A percentile compares a stretch with the other conserved stretches of the same genome.
These are phyloP conservation scores for Cheilinus undulatus DNA, from an alignment of 2,113 vertebrate species.

Conservation along the genomic window DNA sequence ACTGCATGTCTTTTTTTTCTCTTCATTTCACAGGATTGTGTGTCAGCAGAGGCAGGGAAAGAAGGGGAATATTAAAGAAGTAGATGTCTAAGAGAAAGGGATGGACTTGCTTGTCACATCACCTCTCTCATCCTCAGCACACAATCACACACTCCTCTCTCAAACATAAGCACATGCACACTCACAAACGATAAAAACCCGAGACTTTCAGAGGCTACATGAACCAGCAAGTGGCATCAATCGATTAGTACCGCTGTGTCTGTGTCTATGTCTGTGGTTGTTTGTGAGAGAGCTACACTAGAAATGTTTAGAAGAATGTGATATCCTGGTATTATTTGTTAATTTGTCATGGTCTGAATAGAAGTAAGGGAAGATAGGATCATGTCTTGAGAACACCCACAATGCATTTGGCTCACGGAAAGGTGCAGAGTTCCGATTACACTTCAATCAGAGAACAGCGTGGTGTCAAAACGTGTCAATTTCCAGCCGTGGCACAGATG, in stretches of 20 bases:
- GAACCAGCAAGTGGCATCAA: slow-evolving; percentile 52
- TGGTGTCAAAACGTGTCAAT: slow-evolving; percentile 72
- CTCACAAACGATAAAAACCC: slow-evolving; percentile 13
- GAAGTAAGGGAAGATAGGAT: slow-evolving; percentile 69
- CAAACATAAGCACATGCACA: not conserved
- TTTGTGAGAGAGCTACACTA: not conserved
- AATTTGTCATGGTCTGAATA: slow-evolving; percentile 64
- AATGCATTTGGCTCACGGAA: slow-evolving; percentile 69
- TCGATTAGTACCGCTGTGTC: slow-evolving; percentile 62
- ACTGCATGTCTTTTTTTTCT: slow-evolving; percentile 51
- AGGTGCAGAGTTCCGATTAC: slow-evolving; percentile 66
- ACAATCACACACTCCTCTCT: not conserved
- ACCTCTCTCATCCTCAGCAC: not conserved
- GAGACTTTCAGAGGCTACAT: slow-evolving; percentile 1
- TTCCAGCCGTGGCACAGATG: slow-evolving; percentile 56
- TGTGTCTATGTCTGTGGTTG: not conserved
- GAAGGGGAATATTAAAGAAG: slow-evolving; percentile 65
- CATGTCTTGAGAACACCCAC: slow-evolving; percentile 73
- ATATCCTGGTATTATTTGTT: slow-evolving; percentile 79
- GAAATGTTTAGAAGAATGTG: slow-evolving; percentile 61
- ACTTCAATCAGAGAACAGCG: slow-evolving; percentile 72
- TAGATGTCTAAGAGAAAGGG: slow-evolving; percentile 27
- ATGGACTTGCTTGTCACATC: slow-evolving; percentile 25
- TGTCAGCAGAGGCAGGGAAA: slow-evolving; percentile 24
- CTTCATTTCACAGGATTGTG: slow-evolving; percentile 57